Conservation (phyloP, 2,888 invertebrate genomes). For the Plagodis pulveraria region DNA sequence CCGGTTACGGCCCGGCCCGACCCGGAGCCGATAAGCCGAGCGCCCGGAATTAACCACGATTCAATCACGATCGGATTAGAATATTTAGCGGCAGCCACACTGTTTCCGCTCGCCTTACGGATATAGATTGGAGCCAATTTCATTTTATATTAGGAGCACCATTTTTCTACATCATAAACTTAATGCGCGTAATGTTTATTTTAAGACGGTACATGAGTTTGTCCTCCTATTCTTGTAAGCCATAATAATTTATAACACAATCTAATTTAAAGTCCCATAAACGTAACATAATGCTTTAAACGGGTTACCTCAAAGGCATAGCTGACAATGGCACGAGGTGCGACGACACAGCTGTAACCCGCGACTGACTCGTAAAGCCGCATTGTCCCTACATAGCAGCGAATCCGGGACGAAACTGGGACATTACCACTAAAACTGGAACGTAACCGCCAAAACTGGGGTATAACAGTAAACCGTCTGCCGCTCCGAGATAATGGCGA, state of each 20-base stretch:
- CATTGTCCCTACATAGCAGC: constrained; percentile 1
- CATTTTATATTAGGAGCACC: neutral
- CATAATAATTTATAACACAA: constrained; percentile 3
- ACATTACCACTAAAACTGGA: constrained; percentile 8
- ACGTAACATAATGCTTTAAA: constrained; percentile 9
- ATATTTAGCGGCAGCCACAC: constrained; percentile 7
- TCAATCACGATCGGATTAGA: constrained; percentile 15
- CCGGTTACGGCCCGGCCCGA: constrained; percentile 4
- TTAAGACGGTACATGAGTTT: too few relatives aligned
- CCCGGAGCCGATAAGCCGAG: constrained; percentile 4
- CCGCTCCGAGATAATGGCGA: constrained; percentile 8
- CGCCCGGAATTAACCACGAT: constrained; percentile 6
- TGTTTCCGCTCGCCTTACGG: neutral
- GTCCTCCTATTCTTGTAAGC: too few relatives aligned
- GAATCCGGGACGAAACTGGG: constrained; percentile 7
- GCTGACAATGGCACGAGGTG: constrained; percentile 13
- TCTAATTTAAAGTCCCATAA: constrained; percentile 11
- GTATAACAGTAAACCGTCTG: constrained; percentile 10
- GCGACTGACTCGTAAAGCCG: constrained; percentile 18
- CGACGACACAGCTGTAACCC: constrained; percentile 1
- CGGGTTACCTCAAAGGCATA: constrained; percentile 8
- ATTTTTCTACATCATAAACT: neutral
- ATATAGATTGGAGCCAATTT: neutral
- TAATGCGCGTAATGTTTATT: too few relatives aligned
- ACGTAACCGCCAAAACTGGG: constrained; percentile 5